Evolutionary conservation across 2,888 invertebrate genomes (phyloP).

Genomic region (Cancer borealis): DNA sequence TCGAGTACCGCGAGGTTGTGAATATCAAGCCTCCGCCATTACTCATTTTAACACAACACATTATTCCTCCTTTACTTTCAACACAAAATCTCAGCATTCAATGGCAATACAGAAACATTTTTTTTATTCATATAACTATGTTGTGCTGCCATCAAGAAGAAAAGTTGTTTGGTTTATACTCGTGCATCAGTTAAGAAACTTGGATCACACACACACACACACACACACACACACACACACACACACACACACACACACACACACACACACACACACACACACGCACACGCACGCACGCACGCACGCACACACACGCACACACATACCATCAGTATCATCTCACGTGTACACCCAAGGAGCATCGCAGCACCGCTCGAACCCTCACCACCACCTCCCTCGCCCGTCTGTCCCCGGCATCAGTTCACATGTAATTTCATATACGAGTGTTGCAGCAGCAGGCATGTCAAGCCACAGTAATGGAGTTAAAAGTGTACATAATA

Average conservation of each 20-base stretch:
- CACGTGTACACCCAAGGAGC: neutral
- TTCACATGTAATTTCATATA: slow-evolving; percentile 24
- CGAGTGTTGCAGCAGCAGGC: slow-evolving; percentile 14
- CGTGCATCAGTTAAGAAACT: neutral
- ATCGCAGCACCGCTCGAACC: neutral
- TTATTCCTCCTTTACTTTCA: neutral
- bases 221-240: neutral
- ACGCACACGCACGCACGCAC: neutral
- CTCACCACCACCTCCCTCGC: neutral
- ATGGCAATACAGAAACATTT: neutral
- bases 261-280: slow-evolving; percentile 22
- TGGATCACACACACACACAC: neutral
- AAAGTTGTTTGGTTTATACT: neutral
- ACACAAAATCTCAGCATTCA: neutral
- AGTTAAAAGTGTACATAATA: slow-evolving; percentile 41
- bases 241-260: neutral
- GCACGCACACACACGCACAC: neutral
- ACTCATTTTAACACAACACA: neutral
- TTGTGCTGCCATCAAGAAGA: neutral
- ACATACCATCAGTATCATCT: neutral
- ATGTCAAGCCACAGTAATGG: slow-evolving; percentile 30
- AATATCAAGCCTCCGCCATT: neutral
- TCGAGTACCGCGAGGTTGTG: slow-evolving; percentile 33
- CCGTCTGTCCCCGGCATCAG: slow-evolving; percentile 1
- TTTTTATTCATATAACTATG: neutral